These are phyloP conservation scores for Erithacus rubecula DNA, from an alignment of 2,797 vertebrate genomes.

Conservation along the genomic window DNA sequence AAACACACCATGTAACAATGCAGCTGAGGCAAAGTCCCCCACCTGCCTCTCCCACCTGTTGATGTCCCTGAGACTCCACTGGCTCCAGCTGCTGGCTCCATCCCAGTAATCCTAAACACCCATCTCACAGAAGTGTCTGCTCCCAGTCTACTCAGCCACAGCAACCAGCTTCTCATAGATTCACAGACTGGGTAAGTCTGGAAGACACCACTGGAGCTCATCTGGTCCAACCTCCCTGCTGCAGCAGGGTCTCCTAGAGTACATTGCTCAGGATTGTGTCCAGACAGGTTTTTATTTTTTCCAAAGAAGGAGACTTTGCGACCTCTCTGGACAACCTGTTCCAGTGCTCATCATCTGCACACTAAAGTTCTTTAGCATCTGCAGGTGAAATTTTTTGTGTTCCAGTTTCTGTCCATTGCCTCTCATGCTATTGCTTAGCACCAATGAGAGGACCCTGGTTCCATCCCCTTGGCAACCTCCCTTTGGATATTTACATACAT, in stretches of 20 bases:
- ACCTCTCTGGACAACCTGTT: neutral
- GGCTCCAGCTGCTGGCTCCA: neutral
- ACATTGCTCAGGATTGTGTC: neutral
- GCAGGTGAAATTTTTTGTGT: neutral
- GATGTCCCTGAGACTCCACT: neutral
- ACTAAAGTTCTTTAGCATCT: neutral
- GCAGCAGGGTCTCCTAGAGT: neutral
- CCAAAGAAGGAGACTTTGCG: neutral
- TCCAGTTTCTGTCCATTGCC: neutral
- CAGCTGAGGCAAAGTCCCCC: accelerated
- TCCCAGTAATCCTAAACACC: accelerated
- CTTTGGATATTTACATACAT: neutral
- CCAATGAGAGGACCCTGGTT: neutral
- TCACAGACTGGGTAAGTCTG: neutral
- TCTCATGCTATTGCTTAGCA: neutral
- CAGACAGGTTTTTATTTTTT: neutral
- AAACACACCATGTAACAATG: neutral
- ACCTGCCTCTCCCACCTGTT: accelerated
- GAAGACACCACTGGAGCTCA: neutral
- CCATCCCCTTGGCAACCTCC: neutral
- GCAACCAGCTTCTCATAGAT: neutral
- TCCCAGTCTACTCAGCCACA: neutral
- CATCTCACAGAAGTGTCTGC: neutral
- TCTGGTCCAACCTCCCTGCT: neutral
- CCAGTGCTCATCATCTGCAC: accelerated